Percentiles rank a stretch among this genome's conserved stretches.
Conservation (phyloP, 2,888 invertebrate species). For the Resseliella maxima region DNA sequence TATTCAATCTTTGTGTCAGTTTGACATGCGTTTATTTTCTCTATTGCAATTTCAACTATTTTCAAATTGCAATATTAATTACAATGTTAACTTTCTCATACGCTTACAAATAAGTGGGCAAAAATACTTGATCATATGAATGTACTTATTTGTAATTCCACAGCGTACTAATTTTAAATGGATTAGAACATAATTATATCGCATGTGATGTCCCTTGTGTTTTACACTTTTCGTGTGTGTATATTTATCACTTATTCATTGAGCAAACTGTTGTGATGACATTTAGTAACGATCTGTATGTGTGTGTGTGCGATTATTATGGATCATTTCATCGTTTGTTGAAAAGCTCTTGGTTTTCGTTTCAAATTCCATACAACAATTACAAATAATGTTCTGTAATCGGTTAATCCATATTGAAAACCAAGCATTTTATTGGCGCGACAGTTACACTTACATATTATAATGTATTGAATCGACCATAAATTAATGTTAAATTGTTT, state of each 20-base stretch:
- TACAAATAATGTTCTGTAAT: background rate
- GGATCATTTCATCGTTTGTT: background rate
- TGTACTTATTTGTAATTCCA: background rate
- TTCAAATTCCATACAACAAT: background rate
- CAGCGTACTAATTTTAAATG: slow-evolving; percentile 19
- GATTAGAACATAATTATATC: slow-evolving; percentile 24
- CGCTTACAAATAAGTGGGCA: background rate
- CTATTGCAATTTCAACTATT: background rate
- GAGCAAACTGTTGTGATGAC: background rate
- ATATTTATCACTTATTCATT: slow-evolving; percentile 11
- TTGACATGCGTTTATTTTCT: background rate
- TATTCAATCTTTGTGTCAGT: too few relatives aligned
- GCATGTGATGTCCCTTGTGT: slow-evolving; percentile 25
- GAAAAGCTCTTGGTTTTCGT: background rate
- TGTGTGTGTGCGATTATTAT: background rate
- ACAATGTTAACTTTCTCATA: slow-evolving; percentile 9
- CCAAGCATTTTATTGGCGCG: background rate
- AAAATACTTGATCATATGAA: background rate
- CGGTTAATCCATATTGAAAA: slow-evolving; percentile 24
- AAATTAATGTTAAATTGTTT: slow-evolving; percentile 39
- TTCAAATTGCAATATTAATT: background rate
- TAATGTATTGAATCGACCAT: background rate
- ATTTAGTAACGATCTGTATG: background rate
- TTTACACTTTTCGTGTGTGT: background rate
- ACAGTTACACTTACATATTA: background rate